A percentile compares a stretch with the other conserved stretches of the same genome.
These are phyloP conservation scores for Gallinago solitaria DNA, from an alignment of 2,797 vertebrate genomes.

Conservation along the genomic window DNA sequence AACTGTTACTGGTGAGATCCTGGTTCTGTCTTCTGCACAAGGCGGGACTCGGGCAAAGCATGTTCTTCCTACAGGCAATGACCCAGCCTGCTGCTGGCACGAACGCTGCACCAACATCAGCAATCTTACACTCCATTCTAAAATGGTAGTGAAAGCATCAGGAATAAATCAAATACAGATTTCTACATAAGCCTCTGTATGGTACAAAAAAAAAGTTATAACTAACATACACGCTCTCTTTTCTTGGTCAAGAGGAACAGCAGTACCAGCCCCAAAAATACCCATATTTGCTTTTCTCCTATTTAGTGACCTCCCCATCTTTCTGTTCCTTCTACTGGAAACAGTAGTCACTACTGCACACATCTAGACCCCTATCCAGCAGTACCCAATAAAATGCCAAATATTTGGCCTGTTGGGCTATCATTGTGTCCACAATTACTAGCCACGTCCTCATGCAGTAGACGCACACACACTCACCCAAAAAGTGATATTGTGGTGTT, in stretches of 20 bases:
- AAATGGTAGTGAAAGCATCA: background rate
- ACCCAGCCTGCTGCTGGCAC: background rate
- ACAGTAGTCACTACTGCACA: background rate
- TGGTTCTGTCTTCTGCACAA: background rate
- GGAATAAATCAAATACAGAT: background rate
- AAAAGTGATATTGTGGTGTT: background rate
- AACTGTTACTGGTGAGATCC: background rate
- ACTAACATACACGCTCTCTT: background rate
- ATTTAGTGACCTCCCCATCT: background rate
- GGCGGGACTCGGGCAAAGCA: background rate
- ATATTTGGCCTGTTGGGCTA: accelerated
- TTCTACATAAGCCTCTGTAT: background rate
- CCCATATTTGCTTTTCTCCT: background rate
- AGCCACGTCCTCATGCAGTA: background rate
- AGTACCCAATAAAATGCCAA: background rate
- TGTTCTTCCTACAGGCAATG: background rate
- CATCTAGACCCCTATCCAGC: background rate
- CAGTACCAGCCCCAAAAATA: background rate
- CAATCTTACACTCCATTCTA: background rate
- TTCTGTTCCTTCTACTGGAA: background rate
- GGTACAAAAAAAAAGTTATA: background rate
- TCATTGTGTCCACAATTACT: background rate
- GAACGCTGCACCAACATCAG: accelerated
- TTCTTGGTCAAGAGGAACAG: background rate
- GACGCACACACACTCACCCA: background rate